Evolutionary conservation across 2,113 vertebrate species (phyloP).

Genomic region (Genyomyrus donnyi): DNA sequence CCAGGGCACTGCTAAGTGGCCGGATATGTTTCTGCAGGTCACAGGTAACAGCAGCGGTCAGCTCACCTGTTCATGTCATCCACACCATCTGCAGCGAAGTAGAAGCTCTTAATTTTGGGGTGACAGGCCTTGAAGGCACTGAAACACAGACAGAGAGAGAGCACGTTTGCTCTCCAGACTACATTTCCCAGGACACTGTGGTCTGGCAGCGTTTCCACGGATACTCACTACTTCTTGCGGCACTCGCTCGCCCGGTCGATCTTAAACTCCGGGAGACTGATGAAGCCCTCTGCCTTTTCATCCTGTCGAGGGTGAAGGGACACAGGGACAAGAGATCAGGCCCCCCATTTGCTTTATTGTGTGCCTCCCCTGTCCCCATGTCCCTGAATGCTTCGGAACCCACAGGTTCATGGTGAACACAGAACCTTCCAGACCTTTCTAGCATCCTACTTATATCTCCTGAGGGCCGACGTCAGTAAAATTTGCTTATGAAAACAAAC

Average conservation of each 20-base stretch:
- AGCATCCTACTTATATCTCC: background rate
- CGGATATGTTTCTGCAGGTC: background rate
- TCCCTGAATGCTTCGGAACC: background rate
- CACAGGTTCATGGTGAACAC: background rate
- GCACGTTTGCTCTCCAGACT: background rate
- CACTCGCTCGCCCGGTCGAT: slow-evolving; percentile 95
- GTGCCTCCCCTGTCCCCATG: background rate
- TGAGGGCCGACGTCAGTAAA: background rate
- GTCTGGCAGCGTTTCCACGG: background rate
- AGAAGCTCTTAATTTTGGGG: slow-evolving; percentile 99
- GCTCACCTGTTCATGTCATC: slow-evolving; percentile 98
- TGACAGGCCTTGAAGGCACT: slow-evolving; percentile 98
- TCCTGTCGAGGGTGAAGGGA: slow-evolving; percentile 63
- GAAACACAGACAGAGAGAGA: slow-evolving; percentile 32
- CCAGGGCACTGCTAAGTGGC: background rate
- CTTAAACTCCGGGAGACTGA: slow-evolving; percentile 95
- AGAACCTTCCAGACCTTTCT: background rate
- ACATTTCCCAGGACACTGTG: background rate
- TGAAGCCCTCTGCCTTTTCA: slow-evolving; percentile 97
- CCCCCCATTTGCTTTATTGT: background rate
- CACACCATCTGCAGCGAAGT: slow-evolving; percentile 97
- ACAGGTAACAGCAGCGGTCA: background rate
- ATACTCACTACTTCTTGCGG: slow-evolving; percentile 92
- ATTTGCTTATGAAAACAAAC: background rate
- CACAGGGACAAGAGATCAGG: background rate